Evolutionary conservation across 2,888 invertebrate species (phyloP), one percentile per base, ranked within the genome.

Genomic region (Petrophora chlorosata): DNA sequence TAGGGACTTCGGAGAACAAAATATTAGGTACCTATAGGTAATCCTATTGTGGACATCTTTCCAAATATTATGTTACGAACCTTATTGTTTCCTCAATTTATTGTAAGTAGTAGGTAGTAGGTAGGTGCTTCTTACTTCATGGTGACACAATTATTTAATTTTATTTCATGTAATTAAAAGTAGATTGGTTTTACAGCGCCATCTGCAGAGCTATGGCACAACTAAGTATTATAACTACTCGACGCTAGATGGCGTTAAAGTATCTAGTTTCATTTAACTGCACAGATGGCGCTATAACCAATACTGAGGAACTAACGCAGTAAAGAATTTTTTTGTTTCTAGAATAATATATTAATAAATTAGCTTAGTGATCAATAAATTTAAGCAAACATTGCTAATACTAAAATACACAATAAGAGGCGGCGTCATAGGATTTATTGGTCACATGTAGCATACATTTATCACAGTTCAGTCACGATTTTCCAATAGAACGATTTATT

Each of bases 181-280:
- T n/a, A n/a, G n/a, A n/a, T n/a, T n/a, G n/a, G n/a, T n/a, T n/a
- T n/a, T n/a, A n/a, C 17, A 59, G 17, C 50, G 71, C 63, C 65
- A 72, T 58, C 76, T 76, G 59, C 12, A 15, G 16, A 9, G 9
- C 0, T 8, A 5, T 9, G 2, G 2, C 5, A 0, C 7, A 41
- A 32, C 10, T 15, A 38, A 3, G 28, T 13, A 0, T 8, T 17
- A n/a, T n/a, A 2, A 51, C 86, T 80, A 85, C 72, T 82, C 70
- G 23, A 41, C 73, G 50, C 46, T 30, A 84, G 86, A 73, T 80
- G 80, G 78, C 84, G 76, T 61, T 42, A 17, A 1, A 2, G 3
- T 5, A 12, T 3, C 0, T n/a, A 16, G 3, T 16, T 2, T 7
- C 7, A 8, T 4, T 3, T 5, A 16, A 2, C 1, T 9, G 36